Evolutionary conservation across 1,140 invertebrate species (phyloP).

Genomic region (Drosophila willistoni): DNA sequence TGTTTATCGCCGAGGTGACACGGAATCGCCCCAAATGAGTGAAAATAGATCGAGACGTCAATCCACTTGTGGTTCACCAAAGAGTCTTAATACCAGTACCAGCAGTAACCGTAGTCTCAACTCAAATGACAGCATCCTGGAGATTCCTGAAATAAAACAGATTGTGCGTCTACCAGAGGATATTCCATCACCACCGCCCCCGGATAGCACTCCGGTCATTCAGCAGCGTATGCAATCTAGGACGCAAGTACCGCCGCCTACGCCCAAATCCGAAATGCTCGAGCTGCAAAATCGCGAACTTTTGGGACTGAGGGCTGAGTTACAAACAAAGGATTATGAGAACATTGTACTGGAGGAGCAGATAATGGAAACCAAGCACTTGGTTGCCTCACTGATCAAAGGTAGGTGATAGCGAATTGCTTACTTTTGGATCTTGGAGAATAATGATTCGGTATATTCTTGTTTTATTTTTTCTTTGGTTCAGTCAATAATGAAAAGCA

Average conservation of each 20-base stretch:
- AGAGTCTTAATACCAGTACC: neutral
- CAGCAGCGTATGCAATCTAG: neutral
- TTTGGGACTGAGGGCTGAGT: constrained; percentile 48
- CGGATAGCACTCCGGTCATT: constrained; percentile 1
- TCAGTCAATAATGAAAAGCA: constrained; percentile 41
- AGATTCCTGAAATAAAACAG: neutral
- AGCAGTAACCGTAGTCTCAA: constrained; percentile 12
- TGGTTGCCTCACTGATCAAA: constrained; percentile 35
- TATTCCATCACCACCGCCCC: neutral
- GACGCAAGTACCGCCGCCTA: constrained; percentile 45
- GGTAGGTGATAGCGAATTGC: constrained; percentile 24
- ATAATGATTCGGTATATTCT: too few relatives aligned
- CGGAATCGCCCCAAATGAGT: too few relatives aligned
- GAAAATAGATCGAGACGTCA: neutral
- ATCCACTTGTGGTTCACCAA: neutral
- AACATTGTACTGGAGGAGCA: constrained; percentile 69
- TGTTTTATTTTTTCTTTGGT: neutral
- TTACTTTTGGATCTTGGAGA: too few relatives aligned
- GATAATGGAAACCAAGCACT: constrained; percentile 56
- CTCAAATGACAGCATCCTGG: neutral
- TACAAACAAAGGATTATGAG: constrained; percentile 72
- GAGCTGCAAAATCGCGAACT: constrained; percentile 64
- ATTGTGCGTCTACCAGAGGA: neutral
- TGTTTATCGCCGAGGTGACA: neutral
- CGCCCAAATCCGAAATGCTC: constrained; percentile 67